Evolutionary conservation across 2,888 invertebrate species (phyloP), one percentile per base, ranked within the genome.

Genomic region (Theretra japonica): DNA sequence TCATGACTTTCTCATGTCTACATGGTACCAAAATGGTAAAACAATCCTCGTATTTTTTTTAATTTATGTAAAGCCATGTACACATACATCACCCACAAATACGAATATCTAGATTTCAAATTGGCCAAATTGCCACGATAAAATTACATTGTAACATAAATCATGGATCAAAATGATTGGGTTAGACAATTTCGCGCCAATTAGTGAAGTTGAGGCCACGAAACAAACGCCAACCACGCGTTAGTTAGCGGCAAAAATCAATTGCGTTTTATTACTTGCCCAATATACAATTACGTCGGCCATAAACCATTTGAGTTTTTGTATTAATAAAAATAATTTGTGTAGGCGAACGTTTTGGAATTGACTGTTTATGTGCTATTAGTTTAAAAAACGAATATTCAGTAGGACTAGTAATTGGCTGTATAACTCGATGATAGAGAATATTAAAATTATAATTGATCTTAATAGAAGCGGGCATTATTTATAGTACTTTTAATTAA

Each of bases 181-280:
- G 62, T 62, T n/a, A 41, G 41, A 41, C 33, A 62, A 62, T 62
- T 41, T 62, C 21, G 62, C 62, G 62, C 41, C 62, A 62, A 60
- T 62, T 62, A 62, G n/a, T 30, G 21, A 33, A 41, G 41, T 21
- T 62, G 21, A 62, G 62, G 62, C 41, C 62, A 62, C 60, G 21
- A 62, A 59, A 21, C 59, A 59, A 62, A 33, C 41, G 62, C 21
- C 62, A 33, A 62, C 62, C 62, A 62, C 62, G 62, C 21, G 62
- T 62, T 62, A 33, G 62, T 33, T 41, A 41, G n/a, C 30, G 11
- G 4, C 33, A 62, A 60, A 62, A 62, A 62, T 62, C 62, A 62
- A 62, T 62, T 62, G 62, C 33, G 41, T 62, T 62, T 62, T 62
- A 62, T 62, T 41, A 62, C 62, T 28, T 28, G 41, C 4, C 21